Base-by-base conservation (phyloP, 2,888 invertebrate genomes). In the Hylaea fasciaria region DNA sequence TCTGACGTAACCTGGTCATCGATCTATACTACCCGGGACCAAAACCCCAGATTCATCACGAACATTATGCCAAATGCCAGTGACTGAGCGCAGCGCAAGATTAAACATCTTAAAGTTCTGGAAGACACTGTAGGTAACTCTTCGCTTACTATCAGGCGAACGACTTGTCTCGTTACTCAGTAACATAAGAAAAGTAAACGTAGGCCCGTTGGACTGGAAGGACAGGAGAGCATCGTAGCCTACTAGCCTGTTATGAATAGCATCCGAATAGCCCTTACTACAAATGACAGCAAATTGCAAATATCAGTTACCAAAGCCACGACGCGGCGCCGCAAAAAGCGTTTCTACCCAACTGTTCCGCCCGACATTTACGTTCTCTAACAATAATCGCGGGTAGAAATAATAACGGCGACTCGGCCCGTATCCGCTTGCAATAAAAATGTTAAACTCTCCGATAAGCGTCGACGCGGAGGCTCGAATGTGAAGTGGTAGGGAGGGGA, bases 381-480 rank as follows among this genome's bases (percentile, higher is more conserved):
- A 87, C 91, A 90, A 89, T 91, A 90, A 91, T 91, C 89, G 89
- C 85, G 79, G 83, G 85, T 81, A 88, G 89, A 88, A 91, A 91
- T 89, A 91, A 90, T 89, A 91, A 89, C 86, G 87, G 83, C 86
- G 81, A 80, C 86, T 85, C 85, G 82, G 88, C 73, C 85, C 84
- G 89, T 90, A 91, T 91, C 91, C 91, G 91, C 84, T 89, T 81
- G 91, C 89, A 91, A 91, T 91, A 91, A 91, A 92, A 91, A 92
- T 92, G 91, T 91, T 90, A 92, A 92, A 89, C 87, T 87, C 78
- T 77, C 87, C 88, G 91, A 92, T 92, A 92, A 91, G 91, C 89
- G 86, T 77, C 83, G 78, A 79, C 85, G 85, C 84, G 85, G 85
- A 87, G 87, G 86, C 85, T 87, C 87, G 80, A 86, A 86, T 87